Evolutionary conservation across 1,140 invertebrate species (phyloP).

Genomic region (Sitobion miscanthi): DNA sequence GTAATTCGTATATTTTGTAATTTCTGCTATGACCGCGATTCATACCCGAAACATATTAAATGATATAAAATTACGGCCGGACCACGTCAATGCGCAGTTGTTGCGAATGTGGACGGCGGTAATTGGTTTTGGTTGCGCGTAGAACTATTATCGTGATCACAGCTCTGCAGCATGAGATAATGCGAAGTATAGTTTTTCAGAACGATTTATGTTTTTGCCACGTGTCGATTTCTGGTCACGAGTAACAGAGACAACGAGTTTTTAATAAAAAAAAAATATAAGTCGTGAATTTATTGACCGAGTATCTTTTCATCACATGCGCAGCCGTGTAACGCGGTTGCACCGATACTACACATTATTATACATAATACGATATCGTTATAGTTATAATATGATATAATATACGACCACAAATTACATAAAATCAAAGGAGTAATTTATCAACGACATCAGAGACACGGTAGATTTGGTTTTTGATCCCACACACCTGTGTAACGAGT

Average conservation of each 20-base stretch:
- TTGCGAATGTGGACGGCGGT: not conserved
- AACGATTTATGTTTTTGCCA: not conserved
- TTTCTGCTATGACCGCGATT: not conserved
- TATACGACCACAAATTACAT: not conserved
- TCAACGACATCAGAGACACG: not conserved
- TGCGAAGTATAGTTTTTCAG: not conserved
- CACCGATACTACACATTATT: not conserved
- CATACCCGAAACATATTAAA: not conserved
- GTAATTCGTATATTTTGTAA: not conserved
- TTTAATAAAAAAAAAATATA: not conserved
- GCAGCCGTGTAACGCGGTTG: too few relatives aligned
- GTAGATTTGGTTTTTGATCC: not conserved
- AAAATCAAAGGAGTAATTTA: slow-evolving; percentile 8
- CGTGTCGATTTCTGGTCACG: not conserved
- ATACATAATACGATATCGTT: not conserved
- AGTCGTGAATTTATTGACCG: not conserved
- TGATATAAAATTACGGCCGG: not conserved
- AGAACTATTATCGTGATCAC: not conserved
- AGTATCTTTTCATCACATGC: not conserved
- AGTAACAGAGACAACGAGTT: not conserved
- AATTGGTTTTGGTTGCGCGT: not conserved
- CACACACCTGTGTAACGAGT: not conserved
- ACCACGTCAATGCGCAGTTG: not conserved
- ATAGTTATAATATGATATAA: not conserved
- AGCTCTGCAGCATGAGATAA: not conserved